Base-by-base conservation (phyloP, 1,140 invertebrate genomes). In the Pogonomyrmex barbatus region DNA sequence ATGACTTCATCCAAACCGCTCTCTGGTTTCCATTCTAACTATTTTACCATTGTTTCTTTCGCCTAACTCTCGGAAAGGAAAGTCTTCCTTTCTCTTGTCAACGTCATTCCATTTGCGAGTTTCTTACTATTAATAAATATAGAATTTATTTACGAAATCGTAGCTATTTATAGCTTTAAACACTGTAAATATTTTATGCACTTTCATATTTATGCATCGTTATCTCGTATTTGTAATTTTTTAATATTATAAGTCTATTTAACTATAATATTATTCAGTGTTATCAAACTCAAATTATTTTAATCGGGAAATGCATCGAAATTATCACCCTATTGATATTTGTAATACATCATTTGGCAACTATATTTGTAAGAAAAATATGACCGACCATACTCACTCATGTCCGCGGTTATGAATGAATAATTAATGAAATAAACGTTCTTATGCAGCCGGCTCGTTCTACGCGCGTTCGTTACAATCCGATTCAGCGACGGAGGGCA, bases 21-120 rank as follows among this genome's bases (percentile, higher is more conserved):
- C 65, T 87, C 70, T 79, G 63, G 58, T 62, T 62, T 75, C 60
- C 73, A 67, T 86, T 68, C 60, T 67, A 84, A 24, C 67, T 77
- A 82, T 71, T 71, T 79, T 68, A 17, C 14, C 65, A 56, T 79
- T 90, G 89, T 90, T 88, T 86, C 87, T 83, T 87, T 88, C 71
- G 54, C 70, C 73, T 65, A 47, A 67, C 24, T 68, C 62, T 52
- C 45, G 6, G 24, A 60, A 63, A 86, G 24, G 14, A 56, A 45
- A 9, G 24, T 12, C 14, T 54, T 24, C 9, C 12, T 63, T n/a
- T n/a, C 30, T 58, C 73, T 85, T 17, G n/a, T 65, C n/a, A n/a
- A 24, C 8, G 42, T 12, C 24, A 65, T 82, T 42, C 56, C 30
- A 17, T 47, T 42, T 36, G 30, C 39, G 5, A 36, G 50, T 45